phyloP scores from a whole-genome alignment of 2,888 invertebrate species.

The Hyposoter dolosus region DNA sequence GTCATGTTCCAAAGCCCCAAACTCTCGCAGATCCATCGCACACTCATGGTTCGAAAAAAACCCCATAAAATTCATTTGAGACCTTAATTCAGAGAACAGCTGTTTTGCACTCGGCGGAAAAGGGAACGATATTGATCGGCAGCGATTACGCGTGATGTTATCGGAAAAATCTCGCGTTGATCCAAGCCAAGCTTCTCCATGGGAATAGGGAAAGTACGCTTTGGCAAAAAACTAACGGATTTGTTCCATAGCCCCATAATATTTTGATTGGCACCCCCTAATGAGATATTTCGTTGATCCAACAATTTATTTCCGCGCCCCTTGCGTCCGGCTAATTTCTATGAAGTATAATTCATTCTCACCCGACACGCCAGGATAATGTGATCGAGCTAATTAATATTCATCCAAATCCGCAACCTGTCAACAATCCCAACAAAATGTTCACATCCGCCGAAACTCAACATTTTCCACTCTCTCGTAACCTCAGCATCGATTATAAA shows the following conservation, averaged over 20 bases:
- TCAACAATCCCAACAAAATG: neutral
- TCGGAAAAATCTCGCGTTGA: neutral
- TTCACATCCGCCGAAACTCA: neutral
- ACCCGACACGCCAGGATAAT: neutral
- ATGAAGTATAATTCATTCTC: neutral
- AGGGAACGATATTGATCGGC: neutral
- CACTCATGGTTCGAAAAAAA: neutral
- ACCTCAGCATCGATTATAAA: neutral
- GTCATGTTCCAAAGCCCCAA: constrained; percentile 18
- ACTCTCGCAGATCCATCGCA: neutral
- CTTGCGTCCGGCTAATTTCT: neutral
- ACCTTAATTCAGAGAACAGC: neutral
- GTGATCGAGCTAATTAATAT: neutral
- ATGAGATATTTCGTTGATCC: too few relatives aligned
- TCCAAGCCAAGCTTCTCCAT: neutral
- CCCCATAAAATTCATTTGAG: neutral
- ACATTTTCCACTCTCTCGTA: neutral
- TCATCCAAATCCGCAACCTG: neutral
- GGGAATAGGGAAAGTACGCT: neutral
- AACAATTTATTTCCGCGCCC: too few relatives aligned
- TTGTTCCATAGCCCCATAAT: too few relatives aligned
- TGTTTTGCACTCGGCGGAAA: neutral
- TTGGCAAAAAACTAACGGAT: too few relatives aligned
- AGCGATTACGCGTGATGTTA: neutral
- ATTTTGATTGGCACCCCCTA: too few relatives aligned